These are phyloP conservation scores for Scyliorhinus canicula DNA, from an alignment of 2,797 vertebrate species.

Conservation along the genomic window DNA sequence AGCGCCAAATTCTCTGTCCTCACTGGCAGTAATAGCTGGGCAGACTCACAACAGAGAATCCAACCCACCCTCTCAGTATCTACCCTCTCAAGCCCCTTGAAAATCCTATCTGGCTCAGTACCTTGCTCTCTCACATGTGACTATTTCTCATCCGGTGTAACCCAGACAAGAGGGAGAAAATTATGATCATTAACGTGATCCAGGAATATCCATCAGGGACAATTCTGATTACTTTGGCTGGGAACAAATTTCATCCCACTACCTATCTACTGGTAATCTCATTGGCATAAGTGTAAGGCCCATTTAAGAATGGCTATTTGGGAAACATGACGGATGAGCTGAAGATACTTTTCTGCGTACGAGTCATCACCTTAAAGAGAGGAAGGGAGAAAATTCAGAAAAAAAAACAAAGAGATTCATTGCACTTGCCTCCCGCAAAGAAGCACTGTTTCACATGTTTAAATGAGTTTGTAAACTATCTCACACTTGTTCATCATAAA, in stretches of 20 bases:
- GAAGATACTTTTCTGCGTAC: not conserved
- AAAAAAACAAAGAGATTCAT: not conserved
- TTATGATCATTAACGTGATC: not conserved
- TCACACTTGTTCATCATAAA: slow-evolving; percentile 14
- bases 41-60: too few relatives aligned
- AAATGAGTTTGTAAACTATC: not conserved
- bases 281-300: not conserved
- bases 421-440: not conserved
- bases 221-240: not conserved
- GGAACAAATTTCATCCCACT: not conserved
- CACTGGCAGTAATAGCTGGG: too few relatives aligned
- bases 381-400: not conserved
- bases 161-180: not conserved
- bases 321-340: not conserved
- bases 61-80: too few relatives aligned
- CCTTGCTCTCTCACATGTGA: not conserved
- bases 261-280: not conserved
- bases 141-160: not conserved
- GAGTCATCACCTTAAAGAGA: not conserved
- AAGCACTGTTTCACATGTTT: slow-evolving; percentile 17
- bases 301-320: not conserved
- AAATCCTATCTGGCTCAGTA: too few relatives aligned
- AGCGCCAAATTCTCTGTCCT: too few relatives aligned
- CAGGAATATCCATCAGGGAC: not conserved
- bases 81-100: too few relatives aligned